Conservation (phyloP, 2,888 invertebrate species). For the Beris morrisii region DNA sequence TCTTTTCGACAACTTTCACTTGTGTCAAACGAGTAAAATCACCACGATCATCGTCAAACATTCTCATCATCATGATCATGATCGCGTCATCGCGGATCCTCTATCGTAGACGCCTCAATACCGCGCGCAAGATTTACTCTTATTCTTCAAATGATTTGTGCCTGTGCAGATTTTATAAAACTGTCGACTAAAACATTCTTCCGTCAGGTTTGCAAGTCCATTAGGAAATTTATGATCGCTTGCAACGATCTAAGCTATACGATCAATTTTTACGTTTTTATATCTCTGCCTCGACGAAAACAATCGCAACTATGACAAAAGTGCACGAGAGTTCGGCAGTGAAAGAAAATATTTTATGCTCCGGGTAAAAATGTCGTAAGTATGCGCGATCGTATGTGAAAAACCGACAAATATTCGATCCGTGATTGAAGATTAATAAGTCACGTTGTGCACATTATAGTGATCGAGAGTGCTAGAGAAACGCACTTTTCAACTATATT, state of each 20-base stretch:
- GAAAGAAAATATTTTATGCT: neutral
- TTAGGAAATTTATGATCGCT: slow-evolving; percentile 39
- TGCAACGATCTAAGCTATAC: slow-evolving; percentile 32
- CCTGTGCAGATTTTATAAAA: slow-evolving; percentile 31
- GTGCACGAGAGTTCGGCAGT: neutral
- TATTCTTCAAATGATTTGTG: slow-evolving; percentile 38
- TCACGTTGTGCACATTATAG: slow-evolving; percentile 40
- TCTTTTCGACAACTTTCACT: slow-evolving; percentile 4
- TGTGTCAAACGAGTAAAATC: slow-evolving; percentile 3
- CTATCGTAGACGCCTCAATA: slow-evolving; percentile 31
- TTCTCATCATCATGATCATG: neutral
- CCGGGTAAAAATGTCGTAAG: slow-evolving; percentile 18
- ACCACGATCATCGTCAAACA: slow-evolving; percentile 3
- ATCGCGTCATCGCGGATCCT: slow-evolving; percentile 27
- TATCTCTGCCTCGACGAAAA: neutral
- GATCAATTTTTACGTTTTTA: slow-evolving; percentile 19
- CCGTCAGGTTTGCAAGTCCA: slow-evolving; percentile 38
- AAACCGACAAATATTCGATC: slow-evolving; percentile 33
- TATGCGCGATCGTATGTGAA: neutral
- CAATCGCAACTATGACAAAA: neutral
- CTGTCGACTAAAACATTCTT: slow-evolving; percentile 33
- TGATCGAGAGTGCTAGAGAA: slow-evolving; percentile 20
- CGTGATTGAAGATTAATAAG: slow-evolving; percentile 42
- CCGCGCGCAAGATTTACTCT: slow-evolving; percentile 33
- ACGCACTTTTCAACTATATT: slow-evolving; percentile 27